These are phyloP conservation scores for Microhierax caerulescens DNA, from an alignment of 2,797 vertebrate species.

Conservation along the genomic window DNA sequence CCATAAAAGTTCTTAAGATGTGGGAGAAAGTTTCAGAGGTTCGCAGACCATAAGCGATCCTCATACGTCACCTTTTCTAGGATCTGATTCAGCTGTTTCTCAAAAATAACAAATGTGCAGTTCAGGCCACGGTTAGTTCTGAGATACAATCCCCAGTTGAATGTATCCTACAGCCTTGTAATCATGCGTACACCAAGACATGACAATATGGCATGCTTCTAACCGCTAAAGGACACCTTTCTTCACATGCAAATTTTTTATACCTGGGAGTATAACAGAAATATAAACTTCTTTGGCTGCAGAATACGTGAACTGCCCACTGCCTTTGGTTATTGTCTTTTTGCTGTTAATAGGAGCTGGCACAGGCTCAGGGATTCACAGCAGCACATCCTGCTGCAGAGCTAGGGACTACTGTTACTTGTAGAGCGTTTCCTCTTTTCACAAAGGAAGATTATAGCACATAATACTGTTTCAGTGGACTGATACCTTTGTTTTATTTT, in stretches of 20 bases:
- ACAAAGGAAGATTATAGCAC: not conserved
- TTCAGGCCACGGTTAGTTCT: not conserved
- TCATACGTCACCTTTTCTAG: not conserved
- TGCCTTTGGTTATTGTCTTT: not conserved
- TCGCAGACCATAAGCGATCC: not conserved
- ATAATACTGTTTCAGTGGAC: not conserved
- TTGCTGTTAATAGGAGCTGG: not conserved
- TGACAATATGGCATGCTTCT: not conserved
- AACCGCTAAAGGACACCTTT: not conserved
- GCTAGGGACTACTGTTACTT: not conserved
- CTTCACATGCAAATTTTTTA: not conserved
- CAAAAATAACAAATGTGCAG: rapidly evolving
- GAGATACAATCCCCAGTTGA: rapidly evolving
- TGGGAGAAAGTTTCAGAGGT: not conserved
- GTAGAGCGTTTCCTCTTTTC: not conserved
- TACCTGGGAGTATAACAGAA: not conserved
- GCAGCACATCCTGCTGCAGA: not conserved
- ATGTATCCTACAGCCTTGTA: not conserved
- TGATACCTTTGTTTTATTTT: not conserved
- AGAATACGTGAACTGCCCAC: not conserved
- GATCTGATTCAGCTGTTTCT: not conserved
- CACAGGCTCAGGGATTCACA: not conserved
- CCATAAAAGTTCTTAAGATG: not conserved
- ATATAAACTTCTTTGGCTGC: slow-evolving; percentile 6
- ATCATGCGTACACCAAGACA: rapidly evolving